These are phyloP conservation scores for Cephus spinipes DNA, from an alignment of 2,888 invertebrate genomes.

Conservation along the genomic window DNA sequence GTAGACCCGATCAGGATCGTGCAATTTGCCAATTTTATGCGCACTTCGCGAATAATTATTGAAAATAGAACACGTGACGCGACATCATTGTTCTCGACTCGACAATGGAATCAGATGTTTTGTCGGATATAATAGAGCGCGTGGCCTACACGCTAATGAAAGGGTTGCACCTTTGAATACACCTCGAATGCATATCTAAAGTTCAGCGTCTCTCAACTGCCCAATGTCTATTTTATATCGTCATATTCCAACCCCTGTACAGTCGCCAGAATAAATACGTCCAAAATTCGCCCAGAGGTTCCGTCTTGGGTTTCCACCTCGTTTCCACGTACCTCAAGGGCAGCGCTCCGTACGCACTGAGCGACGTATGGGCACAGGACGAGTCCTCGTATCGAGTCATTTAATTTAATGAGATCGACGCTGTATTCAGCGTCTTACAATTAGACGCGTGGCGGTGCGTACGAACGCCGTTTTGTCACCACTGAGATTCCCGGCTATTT, in stretches of 20 bases:
- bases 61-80: conserved; percentile 59
- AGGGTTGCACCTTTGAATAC: conserved; percentile 64
- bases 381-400: neutral
- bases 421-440: neutral
- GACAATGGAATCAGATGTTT: conserved; percentile 65
- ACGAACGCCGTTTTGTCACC: neutral
- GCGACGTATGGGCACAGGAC: neutral
- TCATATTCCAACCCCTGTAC: neutral
- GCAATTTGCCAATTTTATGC: conserved; percentile 61
- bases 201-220: conserved; percentile 31
- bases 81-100: conserved; percentile 45
- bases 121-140: conserved; percentile 62
- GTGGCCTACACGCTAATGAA: conserved; percentile 65
- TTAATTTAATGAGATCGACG: neutral
- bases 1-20: conserved; percentile 26
- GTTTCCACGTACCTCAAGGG: neutral
- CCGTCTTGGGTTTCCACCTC: neutral
- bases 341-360: neutral
- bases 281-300: neutral
- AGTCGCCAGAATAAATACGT: neutral
- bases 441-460: neutral
- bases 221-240: neutral
- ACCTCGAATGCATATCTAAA: conserved; percentile 40
- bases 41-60: conserved; percentile 53
- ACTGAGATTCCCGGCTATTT: neutral